Evolutionary conservation across 2,797 vertebrate species (phyloP).

Genomic region (Anomalospiza imberbis): DNA sequence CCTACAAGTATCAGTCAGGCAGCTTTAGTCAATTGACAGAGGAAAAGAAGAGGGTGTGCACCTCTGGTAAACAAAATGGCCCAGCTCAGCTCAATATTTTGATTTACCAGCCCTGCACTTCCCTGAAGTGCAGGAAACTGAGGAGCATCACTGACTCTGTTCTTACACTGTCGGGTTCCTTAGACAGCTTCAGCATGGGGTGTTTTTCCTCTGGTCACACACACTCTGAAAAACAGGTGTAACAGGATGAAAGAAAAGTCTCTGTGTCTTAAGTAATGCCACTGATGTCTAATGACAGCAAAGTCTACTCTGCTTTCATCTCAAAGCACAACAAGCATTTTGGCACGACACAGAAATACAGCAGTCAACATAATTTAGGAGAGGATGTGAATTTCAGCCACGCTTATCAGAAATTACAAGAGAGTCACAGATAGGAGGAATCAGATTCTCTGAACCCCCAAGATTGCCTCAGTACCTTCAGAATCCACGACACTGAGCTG

Average conservation of each 20-base stretch:
- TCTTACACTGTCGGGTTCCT: neutral
- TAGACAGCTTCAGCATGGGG: neutral
- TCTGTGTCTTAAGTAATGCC: neutral
- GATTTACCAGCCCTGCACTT: neutral
- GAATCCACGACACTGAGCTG: neutral
- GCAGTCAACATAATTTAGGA: neutral
- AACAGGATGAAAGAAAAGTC: neutral
- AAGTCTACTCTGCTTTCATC: neutral
- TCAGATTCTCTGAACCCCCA: neutral
- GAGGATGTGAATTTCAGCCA: neutral
- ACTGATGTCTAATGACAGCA: neutral
- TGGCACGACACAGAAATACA: neutral
- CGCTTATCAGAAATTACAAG: neutral
- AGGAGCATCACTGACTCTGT: neutral
- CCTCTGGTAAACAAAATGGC: neutral
- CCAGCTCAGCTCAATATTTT: neutral
- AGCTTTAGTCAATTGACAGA: neutral
- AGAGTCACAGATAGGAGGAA: neutral
- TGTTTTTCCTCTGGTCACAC: conserved; percentile 8
- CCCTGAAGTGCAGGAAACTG: neutral
- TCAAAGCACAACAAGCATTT: neutral
- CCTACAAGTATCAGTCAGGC: neutral
- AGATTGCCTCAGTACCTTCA: neutral
- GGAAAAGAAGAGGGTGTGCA: neutral
- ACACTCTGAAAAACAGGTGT: neutral